Evolutionary conservation across 2,113 vertebrate species (phyloP).

Genomic region (Amphilophus citrinellus): DNA sequence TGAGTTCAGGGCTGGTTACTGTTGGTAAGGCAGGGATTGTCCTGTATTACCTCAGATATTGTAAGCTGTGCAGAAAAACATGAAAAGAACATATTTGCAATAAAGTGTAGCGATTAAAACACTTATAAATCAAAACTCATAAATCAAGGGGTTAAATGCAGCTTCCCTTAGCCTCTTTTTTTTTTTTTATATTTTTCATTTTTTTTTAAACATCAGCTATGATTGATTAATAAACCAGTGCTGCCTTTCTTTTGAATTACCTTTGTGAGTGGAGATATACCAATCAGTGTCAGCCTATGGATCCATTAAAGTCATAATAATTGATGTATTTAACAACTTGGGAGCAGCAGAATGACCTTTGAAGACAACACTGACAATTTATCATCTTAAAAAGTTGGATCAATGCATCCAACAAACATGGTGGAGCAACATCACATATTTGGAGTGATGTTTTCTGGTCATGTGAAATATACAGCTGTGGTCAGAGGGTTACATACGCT

Average conservation of each 20-base stretch:
- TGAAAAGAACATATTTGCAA: background rate
- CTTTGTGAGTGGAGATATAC: background rate
- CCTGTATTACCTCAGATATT: background rate
- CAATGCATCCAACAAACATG: background rate
- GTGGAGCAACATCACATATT: background rate
- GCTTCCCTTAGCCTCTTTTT: background rate
- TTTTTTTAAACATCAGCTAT: fast-evolving
- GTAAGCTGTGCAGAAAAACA: background rate
- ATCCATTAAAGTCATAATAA: background rate
- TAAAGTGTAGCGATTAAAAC: background rate
- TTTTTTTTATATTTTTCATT: background rate
- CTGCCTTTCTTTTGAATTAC: background rate
- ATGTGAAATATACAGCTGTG: background rate
- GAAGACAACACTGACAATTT: background rate
- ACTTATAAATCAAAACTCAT: background rate
- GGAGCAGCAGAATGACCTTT: background rate
- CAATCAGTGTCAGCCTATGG: background rate
- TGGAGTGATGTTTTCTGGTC: background rate
- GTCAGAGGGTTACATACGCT: background rate
- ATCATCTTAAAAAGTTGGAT: no score
- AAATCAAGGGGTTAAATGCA: background rate
- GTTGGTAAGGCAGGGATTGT: fast-evolving
- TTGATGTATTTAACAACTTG: background rate
- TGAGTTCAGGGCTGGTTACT: no score
- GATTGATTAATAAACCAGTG: background rate